Conservation (phyloP, 2,113 vertebrate genomes). For the Monopterus albus region DNA sequence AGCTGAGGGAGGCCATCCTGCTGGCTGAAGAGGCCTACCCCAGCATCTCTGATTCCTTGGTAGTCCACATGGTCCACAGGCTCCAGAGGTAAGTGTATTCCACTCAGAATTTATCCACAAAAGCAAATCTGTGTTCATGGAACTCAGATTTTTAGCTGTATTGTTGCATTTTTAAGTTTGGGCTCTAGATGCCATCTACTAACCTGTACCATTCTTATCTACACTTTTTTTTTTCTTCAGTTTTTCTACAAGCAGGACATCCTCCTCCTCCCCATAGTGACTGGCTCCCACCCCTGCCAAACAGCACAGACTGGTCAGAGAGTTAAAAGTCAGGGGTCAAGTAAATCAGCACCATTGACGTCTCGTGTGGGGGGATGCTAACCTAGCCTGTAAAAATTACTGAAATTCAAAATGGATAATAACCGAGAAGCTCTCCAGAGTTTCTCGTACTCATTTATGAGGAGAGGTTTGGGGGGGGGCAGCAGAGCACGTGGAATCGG, state of each 20-base stretch:
- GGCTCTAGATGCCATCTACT: neutral
- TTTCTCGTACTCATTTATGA: constrained; percentile 33
- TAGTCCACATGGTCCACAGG: constrained; percentile 91
- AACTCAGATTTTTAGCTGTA: neutral
- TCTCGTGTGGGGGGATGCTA: constrained; percentile 21
- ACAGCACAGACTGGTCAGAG: constrained; percentile 48
- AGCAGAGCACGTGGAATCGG: neutral
- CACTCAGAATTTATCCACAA: neutral
- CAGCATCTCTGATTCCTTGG: constrained; percentile 93
- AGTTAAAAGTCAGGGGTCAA: constrained; percentile 53
- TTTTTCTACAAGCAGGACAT: constrained; percentile 89
- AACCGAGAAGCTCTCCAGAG: constrained; percentile 43
- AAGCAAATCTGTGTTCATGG: neutral
- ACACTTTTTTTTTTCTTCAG: constrained; percentile 77
- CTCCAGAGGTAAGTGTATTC: constrained; percentile 89
- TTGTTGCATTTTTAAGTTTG: neutral
- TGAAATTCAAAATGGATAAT: constrained; percentile 50
- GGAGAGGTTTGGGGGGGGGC: constrained; percentile 19
- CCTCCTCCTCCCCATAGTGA: constrained; percentile 86
- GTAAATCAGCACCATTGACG: constrained; percentile 61
- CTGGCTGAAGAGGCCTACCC: constrained; percentile 93
- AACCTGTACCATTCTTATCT: neutral
- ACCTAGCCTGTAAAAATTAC: constrained; percentile 56
- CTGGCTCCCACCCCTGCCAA: constrained; percentile 43
- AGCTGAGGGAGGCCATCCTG: constrained; percentile 92